phyloP scores from a whole-genome alignment of 2,113 vertebrate genomes.

The Eurypyga helias region DNA sequence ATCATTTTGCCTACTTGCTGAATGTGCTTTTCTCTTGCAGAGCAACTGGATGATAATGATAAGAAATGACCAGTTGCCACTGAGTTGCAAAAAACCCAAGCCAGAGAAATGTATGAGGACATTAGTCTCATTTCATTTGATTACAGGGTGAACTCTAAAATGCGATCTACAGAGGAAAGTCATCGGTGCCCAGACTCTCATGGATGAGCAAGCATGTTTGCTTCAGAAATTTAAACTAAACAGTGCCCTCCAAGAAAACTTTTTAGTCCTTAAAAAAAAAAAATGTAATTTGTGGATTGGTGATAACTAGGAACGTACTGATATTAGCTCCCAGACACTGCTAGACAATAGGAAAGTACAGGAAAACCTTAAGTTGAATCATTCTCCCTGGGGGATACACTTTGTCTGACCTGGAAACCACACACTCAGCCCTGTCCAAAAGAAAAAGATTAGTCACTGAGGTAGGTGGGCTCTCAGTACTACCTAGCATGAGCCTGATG shows the following conservation, averaged over 20 bases:
- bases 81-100: background rate
- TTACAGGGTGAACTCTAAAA: background rate
- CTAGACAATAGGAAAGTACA: background rate
- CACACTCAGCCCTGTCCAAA: background rate
- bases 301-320: background rate
- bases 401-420: slow-evolving; percentile 35
- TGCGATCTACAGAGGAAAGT: background rate
- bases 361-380: background rate
- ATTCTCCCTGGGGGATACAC: background rate
- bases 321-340: background rate
- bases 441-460: background rate
- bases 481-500: background rate
- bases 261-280: background rate
- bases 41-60: background rate
- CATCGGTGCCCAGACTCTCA: rapidly evolving
- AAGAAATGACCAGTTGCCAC: background rate
- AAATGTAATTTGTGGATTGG: background rate
- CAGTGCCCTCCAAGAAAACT: background rate
- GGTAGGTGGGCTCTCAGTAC: background rate
- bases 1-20: background rate
- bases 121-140: background rate
- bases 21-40: background rate
- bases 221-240: background rate
- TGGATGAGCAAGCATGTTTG: rapidly evolving
- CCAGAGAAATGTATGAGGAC: background rate